Evolutionary conservation across 2,113 vertebrate genomes (phyloP), one percentile per base, ranked within the genome.

Genomic region (Lutjanus erythropterus): DNA sequence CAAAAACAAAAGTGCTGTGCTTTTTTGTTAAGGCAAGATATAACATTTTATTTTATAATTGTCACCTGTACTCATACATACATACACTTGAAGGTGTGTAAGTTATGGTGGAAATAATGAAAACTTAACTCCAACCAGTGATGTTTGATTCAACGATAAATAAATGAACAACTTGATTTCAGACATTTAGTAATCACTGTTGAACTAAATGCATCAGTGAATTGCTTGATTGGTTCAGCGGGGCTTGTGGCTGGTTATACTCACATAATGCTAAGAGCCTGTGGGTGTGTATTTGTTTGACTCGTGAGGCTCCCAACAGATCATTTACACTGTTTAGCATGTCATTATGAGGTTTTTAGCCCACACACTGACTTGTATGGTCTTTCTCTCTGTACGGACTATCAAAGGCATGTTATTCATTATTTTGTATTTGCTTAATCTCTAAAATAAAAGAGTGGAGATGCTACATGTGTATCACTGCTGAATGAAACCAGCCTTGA

Each of bases 251-350:
- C 71, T 74, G 64, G 67, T 72, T 60, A 15, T 35, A 78, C 70
- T 84, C 72, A 85, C 84, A 87, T 60, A 70, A 84, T 74, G 84
- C 81, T 82, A 64, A 88, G 86, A 86, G 85, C 53, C 72, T 47
- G 87, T 81, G 91, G 90, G 88, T 81, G 92, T 82, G 70, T 85
- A 87, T 93, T 91, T 92, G 86, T 85, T 77, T 93, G 91, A 82
- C 83, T 86, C 80, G 77, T 15, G 15, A 12, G 46, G 50, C 58
- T 52, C 77, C 71, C 76, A 84, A 83, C 78, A 78, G 72, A 84
- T 82, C 80, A 84, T 91, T 94, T 91, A 91, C 90, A 89, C 91
- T 50, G 58, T 89, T 90, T 90, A 91, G 84, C 86, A 92, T 90
- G 67, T 92, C 89, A 93, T 93, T 93, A 91, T 56, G 19, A 66